A percentile compares a stretch with the other conserved stretches of the same genome.
Conservation (phyloP, 64 coral and sea anemone species). For the Porites australiensis region DNA sequence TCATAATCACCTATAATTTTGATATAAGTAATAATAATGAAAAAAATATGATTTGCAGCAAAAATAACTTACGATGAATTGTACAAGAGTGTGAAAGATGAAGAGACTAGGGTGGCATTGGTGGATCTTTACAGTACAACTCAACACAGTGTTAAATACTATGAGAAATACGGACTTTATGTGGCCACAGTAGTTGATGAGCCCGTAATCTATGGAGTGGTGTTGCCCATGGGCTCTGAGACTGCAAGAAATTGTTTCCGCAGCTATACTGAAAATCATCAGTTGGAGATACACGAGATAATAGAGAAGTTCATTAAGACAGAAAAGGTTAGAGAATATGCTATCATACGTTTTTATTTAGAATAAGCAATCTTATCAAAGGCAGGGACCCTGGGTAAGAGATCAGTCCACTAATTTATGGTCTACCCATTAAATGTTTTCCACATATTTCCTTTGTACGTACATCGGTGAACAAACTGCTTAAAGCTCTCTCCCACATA, state of each 20-base stretch:
- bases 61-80: constrained; percentile 69
- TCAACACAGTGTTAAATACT: constrained; percentile 59
- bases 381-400: neutral
- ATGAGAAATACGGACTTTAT: constrained; percentile 62
- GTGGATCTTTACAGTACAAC: constrained; percentile 80
- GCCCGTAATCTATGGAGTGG: constrained; percentile 59
- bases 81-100: constrained; percentile 68
- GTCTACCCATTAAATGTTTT: too few relatives aligned
- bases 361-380: too few relatives aligned
- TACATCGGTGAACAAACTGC: too few relatives aligned
- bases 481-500: too few relatives aligned
- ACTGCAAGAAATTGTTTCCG: constrained; percentile 43
- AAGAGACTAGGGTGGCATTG: constrained; percentile 69
- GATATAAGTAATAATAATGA: neutral
- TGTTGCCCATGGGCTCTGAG: constrained; percentile 61
- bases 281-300: constrained; percentile 61
- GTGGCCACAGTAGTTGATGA: constrained; percentile 57
- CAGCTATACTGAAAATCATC: constrained; percentile 40
- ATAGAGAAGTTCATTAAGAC: constrained; percentile 66
- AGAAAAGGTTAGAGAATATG: constrained; percentile 28
- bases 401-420: too few relatives aligned
- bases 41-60: constrained; percentile 3
- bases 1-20: too few relatives aligned
- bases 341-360: too few relatives aligned
- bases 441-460: too few relatives aligned